phyloP scores from a whole-genome alignment of 2,888 invertebrate species.

The Hypsopygia costalis region DNA sequence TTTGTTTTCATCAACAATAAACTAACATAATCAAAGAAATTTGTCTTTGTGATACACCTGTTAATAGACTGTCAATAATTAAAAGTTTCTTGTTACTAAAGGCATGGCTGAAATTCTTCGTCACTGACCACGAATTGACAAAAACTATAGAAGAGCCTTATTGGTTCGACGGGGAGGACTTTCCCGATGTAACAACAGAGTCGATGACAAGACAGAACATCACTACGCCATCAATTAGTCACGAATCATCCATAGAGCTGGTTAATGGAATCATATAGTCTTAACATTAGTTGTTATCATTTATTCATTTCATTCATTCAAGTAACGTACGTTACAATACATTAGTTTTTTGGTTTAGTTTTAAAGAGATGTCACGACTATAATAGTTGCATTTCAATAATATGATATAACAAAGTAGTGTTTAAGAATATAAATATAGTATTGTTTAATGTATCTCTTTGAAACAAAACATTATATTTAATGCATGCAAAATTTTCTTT shows the following conservation, averaged over 20 bases:
- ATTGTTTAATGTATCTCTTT: no score
- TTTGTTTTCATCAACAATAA: neutral
- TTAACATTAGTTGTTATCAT: constrained; percentile 39
- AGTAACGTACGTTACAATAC: no score
- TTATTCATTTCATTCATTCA: constrained; percentile 16
- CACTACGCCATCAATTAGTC: constrained; percentile 54
- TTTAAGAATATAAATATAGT: constrained; percentile 17
- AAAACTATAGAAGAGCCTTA: constrained; percentile 72
- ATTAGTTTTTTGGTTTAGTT: constrained; percentile 30
- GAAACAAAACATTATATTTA: constrained; percentile 27
- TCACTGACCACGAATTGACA: constrained; percentile 74
- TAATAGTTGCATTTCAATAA: neutral
- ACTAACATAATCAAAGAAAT: neutral
- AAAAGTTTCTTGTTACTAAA: constrained; percentile 68
- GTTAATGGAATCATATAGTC: constrained; percentile 74
- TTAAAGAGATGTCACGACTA: constrained; percentile 42
- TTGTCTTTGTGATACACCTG: neutral
- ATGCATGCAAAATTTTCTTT: constrained; percentile 21
- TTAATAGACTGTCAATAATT: constrained; percentile 23
- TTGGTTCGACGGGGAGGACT: constrained; percentile 66
- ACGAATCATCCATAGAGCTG: constrained; percentile 67
- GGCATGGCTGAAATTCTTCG: constrained; percentile 81
- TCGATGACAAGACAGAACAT: constrained; percentile 54
- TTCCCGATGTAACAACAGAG: constrained; percentile 54
- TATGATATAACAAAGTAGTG: neutral